These are phyloP conservation scores for Hapalemur alaotrensis DNA, from an alignment of 2,797 vertebrate species.

Conservation along the genomic window DNA sequence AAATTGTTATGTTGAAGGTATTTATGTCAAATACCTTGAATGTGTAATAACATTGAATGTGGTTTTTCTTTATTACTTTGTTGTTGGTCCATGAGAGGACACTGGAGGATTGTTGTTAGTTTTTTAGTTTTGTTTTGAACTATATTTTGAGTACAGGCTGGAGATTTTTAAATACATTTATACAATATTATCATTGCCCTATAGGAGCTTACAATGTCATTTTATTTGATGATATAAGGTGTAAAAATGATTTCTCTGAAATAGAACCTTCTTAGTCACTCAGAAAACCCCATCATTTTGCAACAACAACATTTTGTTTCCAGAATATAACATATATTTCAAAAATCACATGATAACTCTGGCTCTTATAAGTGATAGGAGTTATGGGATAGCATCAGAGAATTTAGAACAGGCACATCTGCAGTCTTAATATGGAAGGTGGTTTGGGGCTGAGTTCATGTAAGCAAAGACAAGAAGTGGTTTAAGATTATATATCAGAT, in stretches of 20 bases:
- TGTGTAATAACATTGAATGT: background rate
- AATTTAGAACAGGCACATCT: background rate
- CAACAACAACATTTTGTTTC: background rate
- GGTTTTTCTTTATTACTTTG: background rate
- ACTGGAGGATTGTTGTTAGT: background rate
- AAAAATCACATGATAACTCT: background rate
- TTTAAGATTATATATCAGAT: background rate
- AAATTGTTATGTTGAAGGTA: background rate
- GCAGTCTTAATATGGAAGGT: background rate
- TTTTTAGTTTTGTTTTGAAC: background rate
- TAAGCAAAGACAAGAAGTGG: background rate
- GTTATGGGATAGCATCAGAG: background rate
- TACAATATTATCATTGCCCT: background rate
- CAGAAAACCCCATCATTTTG: background rate
- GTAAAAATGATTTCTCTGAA: background rate
- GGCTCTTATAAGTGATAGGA: background rate
- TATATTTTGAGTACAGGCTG: background rate
- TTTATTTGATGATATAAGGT: background rate
- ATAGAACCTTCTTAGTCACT: background rate
- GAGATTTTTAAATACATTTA: background rate
- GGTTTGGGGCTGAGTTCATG: background rate
- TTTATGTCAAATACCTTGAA: background rate
- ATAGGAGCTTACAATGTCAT: background rate
- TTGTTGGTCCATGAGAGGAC: background rate
- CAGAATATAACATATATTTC: background rate